A percentile compares a stretch with the other conserved stretches of the same genome.
Evolutionary conservation across 2,797 vertebrate genomes (phyloP).

Genomic region (Tauraco hartlaubi): DNA sequence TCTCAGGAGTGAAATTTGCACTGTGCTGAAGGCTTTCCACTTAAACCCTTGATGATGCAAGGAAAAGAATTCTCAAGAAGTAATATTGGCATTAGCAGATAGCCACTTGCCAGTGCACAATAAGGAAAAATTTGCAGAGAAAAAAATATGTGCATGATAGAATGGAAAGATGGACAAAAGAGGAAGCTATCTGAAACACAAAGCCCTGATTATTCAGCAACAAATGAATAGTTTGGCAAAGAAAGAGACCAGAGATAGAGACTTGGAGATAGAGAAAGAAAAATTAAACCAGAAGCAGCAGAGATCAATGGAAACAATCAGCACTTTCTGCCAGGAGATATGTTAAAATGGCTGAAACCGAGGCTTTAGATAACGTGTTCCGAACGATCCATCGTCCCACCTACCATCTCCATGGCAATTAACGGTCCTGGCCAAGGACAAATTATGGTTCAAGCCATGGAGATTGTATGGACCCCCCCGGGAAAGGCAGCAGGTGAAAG

Average conservation of each 20-base stretch:
- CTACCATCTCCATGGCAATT: neutral
- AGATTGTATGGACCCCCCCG: fast-evolving
- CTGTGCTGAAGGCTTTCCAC: constrained; percentile 60
- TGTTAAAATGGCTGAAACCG: neutral
- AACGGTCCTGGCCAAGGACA: neutral
- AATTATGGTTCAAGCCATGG: neutral
- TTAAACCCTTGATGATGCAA: constrained; percentile 66
- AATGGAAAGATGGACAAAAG: constrained; percentile 1
- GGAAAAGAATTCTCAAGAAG: constrained; percentile 27
- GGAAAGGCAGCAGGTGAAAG: neutral
- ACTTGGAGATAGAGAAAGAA: constrained; percentile 31
- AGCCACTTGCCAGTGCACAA: constrained; percentile 23
- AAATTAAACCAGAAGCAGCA: constrained; percentile 52
- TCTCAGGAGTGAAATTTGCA: constrained; percentile 71
- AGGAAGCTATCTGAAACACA: constrained; percentile 21
- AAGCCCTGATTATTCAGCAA: neutral
- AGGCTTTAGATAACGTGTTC: neutral
- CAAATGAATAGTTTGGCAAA: constrained; percentile 23
- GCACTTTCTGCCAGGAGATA: constrained; percentile 39
- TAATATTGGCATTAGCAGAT: constrained; percentile 22
- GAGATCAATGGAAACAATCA: constrained; percentile 68
- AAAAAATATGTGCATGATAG: neutral
- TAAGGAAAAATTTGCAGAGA: neutral
- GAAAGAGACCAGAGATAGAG: neutral
- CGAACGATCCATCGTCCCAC: neutral